These are phyloP conservation scores for Bombylius discolor DNA, from an alignment of 2,888 invertebrate species.

Conservation along the genomic window DNA sequence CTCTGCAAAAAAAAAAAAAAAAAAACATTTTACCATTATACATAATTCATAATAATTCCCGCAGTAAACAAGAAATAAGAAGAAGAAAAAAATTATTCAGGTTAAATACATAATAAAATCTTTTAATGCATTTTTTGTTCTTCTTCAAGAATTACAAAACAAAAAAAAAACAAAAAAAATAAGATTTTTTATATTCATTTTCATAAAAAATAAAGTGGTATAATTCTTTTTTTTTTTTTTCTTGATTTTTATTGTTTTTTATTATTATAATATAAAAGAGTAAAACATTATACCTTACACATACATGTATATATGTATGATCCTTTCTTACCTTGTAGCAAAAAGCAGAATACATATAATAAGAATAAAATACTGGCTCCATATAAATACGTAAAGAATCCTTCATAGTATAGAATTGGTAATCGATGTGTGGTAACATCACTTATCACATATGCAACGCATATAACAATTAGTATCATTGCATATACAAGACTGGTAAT, in stretches of 20 bases:
- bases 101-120: no score
- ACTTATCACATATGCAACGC: conserved; percentile 87
- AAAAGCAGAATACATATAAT: conserved; percentile 87
- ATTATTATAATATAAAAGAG: no score
- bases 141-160: no score
- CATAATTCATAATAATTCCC: no score
- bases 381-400: conserved; percentile 88
- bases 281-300: neutral
- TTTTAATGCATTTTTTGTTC: no score
- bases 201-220: neutral
- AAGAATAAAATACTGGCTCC: conserved; percentile 86
- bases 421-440: conserved; percentile 88
- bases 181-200: neutral
- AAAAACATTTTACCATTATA: no score
- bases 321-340: conserved; percentile 56
- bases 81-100: no score
- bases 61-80: no score
- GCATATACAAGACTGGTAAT: conserved; percentile 94
- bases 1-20: conserved; percentile 43
- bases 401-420: conserved; percentile 86
- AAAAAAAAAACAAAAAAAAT: no score
- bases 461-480: conserved; percentile 83
- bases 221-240: no score
- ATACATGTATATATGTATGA: neutral
- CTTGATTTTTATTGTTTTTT: no score